Base-by-base conservation (phyloP, 2,888 invertebrate genomes). In the Erebia palarica region DNA sequence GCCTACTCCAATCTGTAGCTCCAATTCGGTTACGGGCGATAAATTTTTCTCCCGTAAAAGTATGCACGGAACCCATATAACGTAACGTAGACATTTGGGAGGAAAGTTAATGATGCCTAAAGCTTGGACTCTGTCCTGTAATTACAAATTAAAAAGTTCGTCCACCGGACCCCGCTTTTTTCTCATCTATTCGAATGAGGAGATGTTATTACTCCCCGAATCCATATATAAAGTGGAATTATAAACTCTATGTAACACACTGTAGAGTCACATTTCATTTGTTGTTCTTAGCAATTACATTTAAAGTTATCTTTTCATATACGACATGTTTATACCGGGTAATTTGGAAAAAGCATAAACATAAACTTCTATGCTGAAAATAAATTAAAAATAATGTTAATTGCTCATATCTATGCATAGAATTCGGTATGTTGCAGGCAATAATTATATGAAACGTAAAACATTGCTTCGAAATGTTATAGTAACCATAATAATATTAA, bases 141-240 rank as follows among this genome's bases (percentile, higher is more conserved):
- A 93, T 92, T 92, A 93, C 92, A 82, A 92, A 93, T 93, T 93
- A 92, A 92, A 93, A 93, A 92, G 84, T 92, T 92, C 85, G 89
- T 86, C 89, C 84, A 83, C 81, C 81, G 88, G 88, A 87, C 88
- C 88, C 88, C 85, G 81, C 81, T 91, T 93, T 92, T 93, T 92
- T 92, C 89, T 87, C 91, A 87, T 92, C 91, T 91, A 91, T 92
- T 90, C 85, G 90, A 82, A 87, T 85, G 89, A 79, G 86, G 86
- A 90, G 91, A 92, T 92, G 91, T 91, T 90, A 88, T 89, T 88
- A 86, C 89, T 83, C 86, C 88, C 89, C 80, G 86, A 88, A 88
- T 86, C 79, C 79, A 81, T 76, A 65, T 51, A 7, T 3, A 11
- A 27, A 14, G 68, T 60, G 51, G 58, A 75, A 83, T 75, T 80